phyloP scores from a whole-genome alignment of 2,113 vertebrate species.

The Salminus brasiliensis region DNA sequence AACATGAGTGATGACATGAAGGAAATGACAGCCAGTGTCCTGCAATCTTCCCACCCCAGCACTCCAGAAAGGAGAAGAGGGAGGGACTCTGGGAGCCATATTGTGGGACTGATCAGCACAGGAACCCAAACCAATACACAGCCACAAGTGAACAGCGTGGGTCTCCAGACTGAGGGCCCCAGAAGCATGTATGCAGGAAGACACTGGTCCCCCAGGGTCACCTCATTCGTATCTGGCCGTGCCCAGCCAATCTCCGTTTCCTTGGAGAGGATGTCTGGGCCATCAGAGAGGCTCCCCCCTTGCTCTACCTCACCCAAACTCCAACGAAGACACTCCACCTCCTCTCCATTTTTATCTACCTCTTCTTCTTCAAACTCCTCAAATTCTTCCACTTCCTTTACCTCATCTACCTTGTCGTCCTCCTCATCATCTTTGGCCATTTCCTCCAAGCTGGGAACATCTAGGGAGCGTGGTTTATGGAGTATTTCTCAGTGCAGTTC shows the following conservation, averaged over 20 bases:
- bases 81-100: constrained; percentile 78
- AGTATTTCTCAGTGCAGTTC: constrained; percentile 82
- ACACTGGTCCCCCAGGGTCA: constrained; percentile 81
- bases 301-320: constrained; percentile 88
- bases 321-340: constrained; percentile 80
- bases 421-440: constrained; percentile 54
- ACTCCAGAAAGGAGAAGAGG: constrained; percentile 78
- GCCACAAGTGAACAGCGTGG: constrained; percentile 83
- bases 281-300: constrained; percentile 77
- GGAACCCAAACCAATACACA: constrained; percentile 82
- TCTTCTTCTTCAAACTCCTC: constrained; percentile 45
- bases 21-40: constrained; percentile 89
- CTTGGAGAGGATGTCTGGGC: constrained; percentile 83
- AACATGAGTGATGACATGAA: constrained; percentile 99
- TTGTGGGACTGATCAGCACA: constrained; percentile 76
- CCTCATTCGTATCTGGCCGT: constrained; percentile 81
- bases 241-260: constrained; percentile 87
- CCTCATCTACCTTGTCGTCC: constrained; percentile 42
- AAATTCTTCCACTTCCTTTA: constrained; percentile 50
- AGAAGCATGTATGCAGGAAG: constrained; percentile 67
- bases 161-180: constrained; percentile 85
- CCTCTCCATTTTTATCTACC: constrained; percentile 64
- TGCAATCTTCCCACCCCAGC: constrained; percentile 77
- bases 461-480: constrained; percentile 84
- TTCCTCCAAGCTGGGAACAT: constrained; percentile 72